Evolutionary conservation across 1,140 invertebrate genomes (phyloP), one percentile per base, ranked within the genome.

Genomic region (Agraylea sexmaculata): DNA sequence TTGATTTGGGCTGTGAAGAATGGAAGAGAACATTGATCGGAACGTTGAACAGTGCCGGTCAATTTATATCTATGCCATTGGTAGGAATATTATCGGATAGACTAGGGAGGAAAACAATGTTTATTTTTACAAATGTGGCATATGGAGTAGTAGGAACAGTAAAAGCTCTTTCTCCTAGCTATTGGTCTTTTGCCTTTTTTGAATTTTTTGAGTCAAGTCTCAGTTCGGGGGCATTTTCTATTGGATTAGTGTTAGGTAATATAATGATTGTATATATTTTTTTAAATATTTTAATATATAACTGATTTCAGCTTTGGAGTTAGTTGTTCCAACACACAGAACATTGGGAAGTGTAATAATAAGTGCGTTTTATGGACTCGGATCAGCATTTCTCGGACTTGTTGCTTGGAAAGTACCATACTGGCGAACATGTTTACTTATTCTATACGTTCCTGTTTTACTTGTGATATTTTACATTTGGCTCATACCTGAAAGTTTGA

Each of bases 291-390:
- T n/a, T n/a, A n/a, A n/a, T n/a, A n/a, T n/a, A n/a, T n/a, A n/a
- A n/a, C n/a, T n/a, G n/a, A n/a, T 69, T 68, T 43, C 58, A 84
- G 84, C 78, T 18, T 72, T 88, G 55, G 86, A 90, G 55, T 66
- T 84, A 45, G 78, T 86, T 0, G 80, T 78, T 1, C 76, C 80
- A 4, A 71, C 73, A 46, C 75, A 78, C 37, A 64, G 87, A 46
- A 80, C 83, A 1, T 65, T 85, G 17, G 80, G 74, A 34, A 81
- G 81, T 27, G 77, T 80, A 1, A 51, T 83, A 1, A 74, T 83
- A 20, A 77, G 78, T 27, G 69, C 69, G 20, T 75, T 76, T 41
- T 86, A 81, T 54, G 77, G 83, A 0, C 49, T 81, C 8, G 87
- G 85, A 1, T 70, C 81, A 40, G 75, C 78, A 49, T 54, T 75